Evolutionary conservation across 2,888 invertebrate genomes (phyloP).

Genomic region (Drosophila sordidula): DNA sequence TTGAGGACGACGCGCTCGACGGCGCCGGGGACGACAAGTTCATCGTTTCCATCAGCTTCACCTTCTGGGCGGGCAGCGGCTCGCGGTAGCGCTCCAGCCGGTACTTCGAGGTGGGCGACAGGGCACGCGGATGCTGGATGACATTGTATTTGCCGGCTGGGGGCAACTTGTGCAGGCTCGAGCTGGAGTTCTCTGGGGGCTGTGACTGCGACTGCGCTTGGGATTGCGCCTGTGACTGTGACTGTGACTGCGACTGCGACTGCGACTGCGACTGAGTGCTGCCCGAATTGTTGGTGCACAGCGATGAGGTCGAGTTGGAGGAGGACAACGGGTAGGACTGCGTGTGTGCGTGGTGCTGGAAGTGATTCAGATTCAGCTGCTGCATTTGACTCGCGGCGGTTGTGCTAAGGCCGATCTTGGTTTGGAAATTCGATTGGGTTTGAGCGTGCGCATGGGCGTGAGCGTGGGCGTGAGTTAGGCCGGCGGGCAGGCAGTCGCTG

Average conservation of each 20-base stretch:
- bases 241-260: too few relatives aligned
- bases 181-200: too few relatives aligned
- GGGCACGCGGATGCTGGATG: conserved; percentile 69
- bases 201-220: not conserved
- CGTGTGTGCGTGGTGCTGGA: conserved; percentile 37
- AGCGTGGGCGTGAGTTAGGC: conserved; percentile 27
- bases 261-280: conserved; percentile 35
- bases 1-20: conserved; percentile 22
- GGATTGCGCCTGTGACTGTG: not conserved
- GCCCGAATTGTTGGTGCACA: conserved; percentile 40
- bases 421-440: conserved; percentile 13
- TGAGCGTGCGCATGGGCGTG: conserved; percentile 9
- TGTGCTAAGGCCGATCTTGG: conserved; percentile 6
- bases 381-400: conserved; percentile 30
- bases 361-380: conserved; percentile 43
- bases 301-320: conserved; percentile 52
- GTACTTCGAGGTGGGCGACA: conserved; percentile 84
- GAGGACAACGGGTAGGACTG: conserved; percentile 40
- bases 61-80: conserved; percentile 27
- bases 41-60: conserved; percentile 35
- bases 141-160: conserved; percentile 18
- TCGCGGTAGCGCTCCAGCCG: conserved; percentile 83
- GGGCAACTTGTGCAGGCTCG: not conserved
- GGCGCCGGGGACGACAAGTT: conserved; percentile 31
- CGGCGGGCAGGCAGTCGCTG: conserved; percentile 81